These are phyloP conservation scores for Rhynchotus rufescens DNA, from an alignment of 2,797 vertebrate species.

Conservation along the genomic window DNA sequence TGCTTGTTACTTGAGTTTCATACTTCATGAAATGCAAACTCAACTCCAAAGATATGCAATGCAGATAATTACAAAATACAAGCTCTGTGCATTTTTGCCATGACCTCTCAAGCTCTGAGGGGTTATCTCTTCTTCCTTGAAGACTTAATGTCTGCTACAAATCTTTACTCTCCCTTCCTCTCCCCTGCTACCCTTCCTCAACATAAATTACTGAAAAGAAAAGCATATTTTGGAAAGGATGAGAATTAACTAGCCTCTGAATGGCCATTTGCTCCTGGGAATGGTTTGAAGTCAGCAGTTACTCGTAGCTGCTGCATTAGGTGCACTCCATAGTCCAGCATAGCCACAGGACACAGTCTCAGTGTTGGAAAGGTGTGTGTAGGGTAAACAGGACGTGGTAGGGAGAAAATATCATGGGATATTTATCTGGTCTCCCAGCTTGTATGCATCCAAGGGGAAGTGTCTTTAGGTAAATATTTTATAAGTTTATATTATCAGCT, in stretches of 20 bases:
- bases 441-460: background rate
- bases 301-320: background rate
- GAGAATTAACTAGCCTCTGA: background rate
- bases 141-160: slow-evolving; percentile 2
- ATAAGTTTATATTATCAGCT: background rate
- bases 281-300: background rate
- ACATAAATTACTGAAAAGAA: background rate
- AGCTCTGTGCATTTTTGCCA: background rate
- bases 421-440: background rate
- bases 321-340: background rate
- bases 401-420: background rate
- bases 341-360: background rate
- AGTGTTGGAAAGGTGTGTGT: background rate
- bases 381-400: background rate
- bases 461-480: background rate
- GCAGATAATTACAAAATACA: background rate
- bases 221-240: background rate
- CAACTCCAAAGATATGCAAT: background rate
- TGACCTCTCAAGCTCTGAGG: background rate
- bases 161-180: background rate
- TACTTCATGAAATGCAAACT: background rate
- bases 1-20: background rate
- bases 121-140: background rate
- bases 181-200: background rate
- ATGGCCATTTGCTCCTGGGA: background rate